phyloP scores from a whole-genome alignment of 2,797 vertebrate genomes.

The Margarornis squamiger region DNA sequence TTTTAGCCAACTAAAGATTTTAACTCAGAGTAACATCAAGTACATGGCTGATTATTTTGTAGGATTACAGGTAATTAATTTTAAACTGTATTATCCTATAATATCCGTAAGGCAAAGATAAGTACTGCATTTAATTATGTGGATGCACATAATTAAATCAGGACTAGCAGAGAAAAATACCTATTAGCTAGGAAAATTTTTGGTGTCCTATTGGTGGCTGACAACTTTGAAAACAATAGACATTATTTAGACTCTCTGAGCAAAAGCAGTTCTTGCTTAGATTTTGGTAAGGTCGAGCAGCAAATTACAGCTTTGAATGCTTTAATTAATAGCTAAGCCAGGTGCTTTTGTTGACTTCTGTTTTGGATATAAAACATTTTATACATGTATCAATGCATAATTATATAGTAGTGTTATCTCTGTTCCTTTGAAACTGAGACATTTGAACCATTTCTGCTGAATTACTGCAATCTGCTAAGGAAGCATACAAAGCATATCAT shows the following conservation, averaged over 20 bases:
- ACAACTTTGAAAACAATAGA: neutral
- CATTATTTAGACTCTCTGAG: neutral
- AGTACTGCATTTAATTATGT: neutral
- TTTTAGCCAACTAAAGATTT: neutral
- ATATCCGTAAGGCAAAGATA: neutral
- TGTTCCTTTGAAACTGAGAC: neutral
- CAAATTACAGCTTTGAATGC: neutral
- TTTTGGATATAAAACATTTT: neutral
- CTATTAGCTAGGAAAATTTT: neutral
- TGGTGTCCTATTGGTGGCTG: neutral
- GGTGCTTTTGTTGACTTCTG: neutral
- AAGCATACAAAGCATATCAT: neutral
- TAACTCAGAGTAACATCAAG: neutral
- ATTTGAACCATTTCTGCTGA: neutral
- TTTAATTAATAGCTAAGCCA: neutral
- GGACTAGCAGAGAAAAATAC: neutral
- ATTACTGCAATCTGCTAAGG: neutral
- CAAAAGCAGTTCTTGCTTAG: neutral
- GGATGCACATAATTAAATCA: neutral
- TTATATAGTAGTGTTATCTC: neutral
- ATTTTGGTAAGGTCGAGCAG: neutral
- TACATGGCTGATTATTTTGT: neutral
- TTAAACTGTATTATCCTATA: neutral
- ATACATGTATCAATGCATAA: neutral
- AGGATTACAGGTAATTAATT: neutral